Evolutionary conservation across 2,888 invertebrate genomes (phyloP).

Genomic region (Zootermopsis nevadensis): DNA sequence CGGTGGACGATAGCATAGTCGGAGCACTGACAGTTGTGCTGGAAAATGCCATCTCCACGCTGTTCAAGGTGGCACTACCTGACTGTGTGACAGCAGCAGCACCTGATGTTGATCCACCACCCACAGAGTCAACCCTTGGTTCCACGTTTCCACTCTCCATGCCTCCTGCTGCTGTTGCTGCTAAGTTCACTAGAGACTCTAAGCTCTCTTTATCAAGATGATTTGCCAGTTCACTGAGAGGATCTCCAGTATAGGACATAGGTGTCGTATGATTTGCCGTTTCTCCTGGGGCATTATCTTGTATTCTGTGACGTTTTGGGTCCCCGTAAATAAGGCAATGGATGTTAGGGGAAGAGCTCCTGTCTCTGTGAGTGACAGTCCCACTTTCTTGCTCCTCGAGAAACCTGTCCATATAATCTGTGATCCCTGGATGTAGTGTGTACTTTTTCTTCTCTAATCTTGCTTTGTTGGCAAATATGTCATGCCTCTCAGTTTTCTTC

Average conservation of each 20-base stretch:
- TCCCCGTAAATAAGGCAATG: constrained; percentile 65
- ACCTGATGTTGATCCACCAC: neutral
- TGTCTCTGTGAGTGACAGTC: constrained; percentile 68
- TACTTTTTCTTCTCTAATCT: constrained; percentile 93
- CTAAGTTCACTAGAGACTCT: constrained; percentile 55
- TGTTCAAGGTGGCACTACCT: constrained; percentile 23
- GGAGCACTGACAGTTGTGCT: constrained; percentile 49
- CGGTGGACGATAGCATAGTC: constrained; percentile 29
- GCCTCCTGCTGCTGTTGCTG: constrained; percentile 53
- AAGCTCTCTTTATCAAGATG: constrained; percentile 56
- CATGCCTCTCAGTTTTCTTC: constrained; percentile 99
- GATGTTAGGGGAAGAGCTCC: constrained; percentile 79
- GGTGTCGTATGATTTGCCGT: constrained; percentile 16
- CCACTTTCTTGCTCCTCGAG: constrained; percentile 81
- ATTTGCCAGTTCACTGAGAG: constrained; percentile 54
- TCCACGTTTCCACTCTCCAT: constrained; percentile 19
- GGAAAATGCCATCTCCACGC: constrained; percentile 52
- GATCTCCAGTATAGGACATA: constrained; percentile 46
- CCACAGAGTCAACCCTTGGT: constrained; percentile 16
- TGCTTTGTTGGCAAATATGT: constrained; percentile 86
- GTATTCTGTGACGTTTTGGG: constrained; percentile 60
- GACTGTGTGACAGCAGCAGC: constrained; percentile 5
- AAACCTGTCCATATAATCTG: constrained; percentile 94
- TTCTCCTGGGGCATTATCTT: constrained; percentile 49
- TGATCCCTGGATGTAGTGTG: constrained; percentile 89